Evolutionary conservation across 2,113 vertebrate species (phyloP).

Genomic region (Pelmatolapia mariae): DNA sequence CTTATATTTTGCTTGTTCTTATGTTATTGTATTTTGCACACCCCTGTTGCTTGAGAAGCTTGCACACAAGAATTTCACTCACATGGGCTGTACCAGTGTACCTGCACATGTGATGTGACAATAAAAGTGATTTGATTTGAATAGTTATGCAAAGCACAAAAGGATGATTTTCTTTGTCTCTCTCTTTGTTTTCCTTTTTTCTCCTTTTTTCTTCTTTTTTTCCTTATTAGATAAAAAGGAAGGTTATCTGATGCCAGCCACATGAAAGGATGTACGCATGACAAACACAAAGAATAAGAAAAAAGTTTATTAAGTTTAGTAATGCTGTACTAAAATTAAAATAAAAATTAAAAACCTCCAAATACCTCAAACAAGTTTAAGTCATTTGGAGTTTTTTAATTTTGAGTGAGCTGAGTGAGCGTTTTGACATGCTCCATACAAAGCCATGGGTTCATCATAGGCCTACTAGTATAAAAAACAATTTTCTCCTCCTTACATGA

Average conservation of each 20-base stretch:
- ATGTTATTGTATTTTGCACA: background rate
- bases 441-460: background rate
- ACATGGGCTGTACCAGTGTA: background rate
- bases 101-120: background rate
- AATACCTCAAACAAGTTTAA: background rate
- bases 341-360: background rate
- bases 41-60: background rate
- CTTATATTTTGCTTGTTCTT: no score
- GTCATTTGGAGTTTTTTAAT: background rate
- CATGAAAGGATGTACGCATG: background rate
- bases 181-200: background rate
- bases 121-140: background rate
- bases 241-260: background rate
- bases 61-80: background rate
- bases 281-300: background rate
- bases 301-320: background rate
- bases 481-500: background rate
- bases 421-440: background rate
- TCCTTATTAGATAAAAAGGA: background rate
- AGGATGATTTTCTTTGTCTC: background rate
- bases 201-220: background rate
- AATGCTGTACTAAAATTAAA: background rate
- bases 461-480: background rate
- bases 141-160: background rate
- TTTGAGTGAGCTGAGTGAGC: conserved; percentile 30